Evolutionary conservation across 64 coral and sea anemone genomes (phyloP).

Genomic region (Hydrozoanthus tunicans): DNA sequence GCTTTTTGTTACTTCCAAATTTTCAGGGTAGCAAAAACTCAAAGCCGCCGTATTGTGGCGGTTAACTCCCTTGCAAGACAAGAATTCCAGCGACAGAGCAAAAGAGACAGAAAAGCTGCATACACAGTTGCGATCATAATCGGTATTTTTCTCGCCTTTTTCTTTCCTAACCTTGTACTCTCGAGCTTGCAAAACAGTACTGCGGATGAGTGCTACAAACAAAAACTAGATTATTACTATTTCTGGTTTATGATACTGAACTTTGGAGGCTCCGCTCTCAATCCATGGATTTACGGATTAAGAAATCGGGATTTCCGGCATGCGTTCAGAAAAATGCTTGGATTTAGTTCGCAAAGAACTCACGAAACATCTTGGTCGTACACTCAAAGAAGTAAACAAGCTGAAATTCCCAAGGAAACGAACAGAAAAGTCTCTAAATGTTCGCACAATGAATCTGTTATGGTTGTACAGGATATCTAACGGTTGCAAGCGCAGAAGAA

Average conservation of each 20-base stretch:
- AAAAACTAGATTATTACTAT: slow-evolving; percentile 35
- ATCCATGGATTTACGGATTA: slow-evolving; percentile 73
- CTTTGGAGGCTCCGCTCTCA: slow-evolving; percentile 61
- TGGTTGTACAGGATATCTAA: slow-evolving; percentile 6
- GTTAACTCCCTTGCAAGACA: neutral
- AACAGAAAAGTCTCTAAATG: neutral
- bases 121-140: slow-evolving; percentile 19
- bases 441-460: neutral
- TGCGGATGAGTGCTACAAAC: slow-evolving; percentile 50
- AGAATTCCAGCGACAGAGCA: slow-evolving; percentile 2
- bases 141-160: slow-evolving; percentile 41
- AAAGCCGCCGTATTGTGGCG: slow-evolving; percentile 47
- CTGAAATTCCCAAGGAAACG: no score
- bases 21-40: slow-evolving; percentile 46
- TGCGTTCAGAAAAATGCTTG: slow-evolving; percentile 58
- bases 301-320: slow-evolving; percentile 51
- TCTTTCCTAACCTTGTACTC: slow-evolving; percentile 38
- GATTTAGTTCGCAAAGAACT: neutral
- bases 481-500: neutral
- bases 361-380: neutral
- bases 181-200: slow-evolving; percentile 34
- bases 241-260: slow-evolving; percentile 52
- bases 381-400: neutral
- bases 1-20: slow-evolving; percentile 72
- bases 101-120: slow-evolving; percentile 23